Conservation (phyloP, 1,140 invertebrate genomes). For the Drosophila nebulosa region DNA sequence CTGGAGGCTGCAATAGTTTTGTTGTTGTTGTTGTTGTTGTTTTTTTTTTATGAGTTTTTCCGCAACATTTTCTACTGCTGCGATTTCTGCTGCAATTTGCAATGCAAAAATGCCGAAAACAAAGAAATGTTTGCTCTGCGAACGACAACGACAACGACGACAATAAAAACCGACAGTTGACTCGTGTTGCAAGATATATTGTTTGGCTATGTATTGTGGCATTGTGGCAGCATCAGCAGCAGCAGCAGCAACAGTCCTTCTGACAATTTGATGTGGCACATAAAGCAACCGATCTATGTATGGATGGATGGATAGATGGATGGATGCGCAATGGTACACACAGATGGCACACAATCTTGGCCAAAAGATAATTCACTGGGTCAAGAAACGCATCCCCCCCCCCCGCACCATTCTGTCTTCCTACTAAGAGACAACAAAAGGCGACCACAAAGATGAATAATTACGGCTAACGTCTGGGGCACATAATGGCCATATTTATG, state of each 20-base stretch:
- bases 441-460: conserved; percentile 74
- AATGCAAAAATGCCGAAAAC: conserved; percentile 76
- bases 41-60: conserved; percentile 75
- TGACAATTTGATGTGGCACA: conserved; percentile 67
- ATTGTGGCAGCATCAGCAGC: conserved; percentile 30
- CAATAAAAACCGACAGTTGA: conserved; percentile 79
- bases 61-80: conserved; percentile 72
- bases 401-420: background rate
- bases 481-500: conserved; percentile 53
- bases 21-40: conserved; percentile 18
- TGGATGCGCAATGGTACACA: background rate
- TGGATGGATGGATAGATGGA: background rate
- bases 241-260: conserved; percentile 19
- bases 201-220: conserved; percentile 39
- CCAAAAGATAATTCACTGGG: conserved; percentile 39
- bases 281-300: conserved; percentile 27
- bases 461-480: conserved; percentile 42
- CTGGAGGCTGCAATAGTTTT: conserved; percentile 37
- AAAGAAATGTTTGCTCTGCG: conserved; percentile 68
- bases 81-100: conserved; percentile 76
- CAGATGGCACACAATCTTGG: background rate
- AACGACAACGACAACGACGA: conserved; percentile 48
- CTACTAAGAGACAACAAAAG: conserved; percentile 50
- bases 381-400: conserved; percentile 55
- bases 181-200: conserved; percentile 79